phyloP scores from a whole-genome alignment of 2,113 vertebrate genomes.

The Oncorhynchus masou region DNA sequence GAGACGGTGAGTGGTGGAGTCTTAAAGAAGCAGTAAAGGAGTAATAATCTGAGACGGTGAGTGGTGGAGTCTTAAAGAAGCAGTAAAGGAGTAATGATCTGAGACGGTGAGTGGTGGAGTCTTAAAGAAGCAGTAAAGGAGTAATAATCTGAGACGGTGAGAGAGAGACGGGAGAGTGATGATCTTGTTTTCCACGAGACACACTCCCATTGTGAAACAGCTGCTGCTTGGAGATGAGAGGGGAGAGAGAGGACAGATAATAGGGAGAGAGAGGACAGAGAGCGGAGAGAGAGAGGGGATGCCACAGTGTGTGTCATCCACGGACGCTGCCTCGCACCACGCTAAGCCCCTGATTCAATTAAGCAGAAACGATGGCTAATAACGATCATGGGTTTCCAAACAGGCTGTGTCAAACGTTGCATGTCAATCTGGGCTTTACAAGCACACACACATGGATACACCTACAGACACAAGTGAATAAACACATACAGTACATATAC shows the following conservation, averaged over 20 bases:
- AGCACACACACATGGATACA: background rate
- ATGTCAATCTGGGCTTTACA: background rate
- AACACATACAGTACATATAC: background rate
- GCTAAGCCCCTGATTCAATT: constrained; percentile 27
- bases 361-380: constrained; percentile 25
- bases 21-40: no score
- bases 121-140: no score
- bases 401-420: constrained; percentile 14
- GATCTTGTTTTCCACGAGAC: constrained; percentile 11
- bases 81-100: background rate
- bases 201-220: constrained; percentile 4
- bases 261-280: background rate
- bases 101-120: no score
- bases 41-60: no score
- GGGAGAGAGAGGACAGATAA: no score
- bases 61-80: background rate
- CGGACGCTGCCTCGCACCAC: constrained; percentile 10
- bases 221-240: background rate
- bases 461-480: no score
- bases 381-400: constrained; percentile 29
- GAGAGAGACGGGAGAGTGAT: background rate
- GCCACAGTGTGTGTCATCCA: constrained; percentile 13
- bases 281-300: background rate
- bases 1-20: no score
- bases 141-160: no score